Conservation (phyloP, 2,113 vertebrate genomes). For the Daboia siamensis region DNA sequence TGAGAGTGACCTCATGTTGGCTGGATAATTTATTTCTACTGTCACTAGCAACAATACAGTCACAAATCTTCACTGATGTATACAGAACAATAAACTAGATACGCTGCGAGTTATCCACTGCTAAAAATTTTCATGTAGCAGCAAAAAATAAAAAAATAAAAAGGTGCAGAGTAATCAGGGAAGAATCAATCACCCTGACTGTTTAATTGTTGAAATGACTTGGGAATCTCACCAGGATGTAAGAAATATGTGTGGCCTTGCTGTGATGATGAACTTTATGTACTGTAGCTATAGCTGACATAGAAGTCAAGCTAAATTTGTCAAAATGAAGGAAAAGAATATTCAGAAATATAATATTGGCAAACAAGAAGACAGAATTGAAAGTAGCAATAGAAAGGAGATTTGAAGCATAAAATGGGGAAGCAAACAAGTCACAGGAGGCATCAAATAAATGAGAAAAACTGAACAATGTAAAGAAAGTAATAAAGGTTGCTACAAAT, state of each 20-base stretch:
- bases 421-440: conserved; percentile 10
- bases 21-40: not conserved
- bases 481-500: conserved; percentile 20
- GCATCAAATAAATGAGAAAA: conserved; percentile 23
- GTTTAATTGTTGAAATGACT: conserved; percentile 18
- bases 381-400: conserved; percentile 6
- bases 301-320: conserved; percentile 21
- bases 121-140: not conserved
- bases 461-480: conserved; percentile 2
- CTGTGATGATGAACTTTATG: conserved; percentile 2
- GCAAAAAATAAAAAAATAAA: conserved; percentile 3
- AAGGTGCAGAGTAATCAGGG: not conserved
- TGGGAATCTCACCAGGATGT: not conserved
- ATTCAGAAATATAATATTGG: conserved; percentile 19
- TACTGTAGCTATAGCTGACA: conserved; percentile 2
- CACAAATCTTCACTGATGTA: not conserved
- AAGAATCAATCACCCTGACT: conserved; percentile 14
- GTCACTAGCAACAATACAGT: not conserved
- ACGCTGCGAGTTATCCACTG: not conserved
- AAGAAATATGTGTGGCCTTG: not conserved
- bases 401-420: not conserved
- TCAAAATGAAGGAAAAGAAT: conserved; percentile 7
- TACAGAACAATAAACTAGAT: conserved; percentile 10
- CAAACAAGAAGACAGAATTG: conserved; percentile 17
- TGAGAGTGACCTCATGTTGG: not conserved